Evolutionary conservation across 2,888 invertebrate species (phyloP), one percentile per base, ranked within the genome.

Genomic region (Zeuzera pyrina): DNA sequence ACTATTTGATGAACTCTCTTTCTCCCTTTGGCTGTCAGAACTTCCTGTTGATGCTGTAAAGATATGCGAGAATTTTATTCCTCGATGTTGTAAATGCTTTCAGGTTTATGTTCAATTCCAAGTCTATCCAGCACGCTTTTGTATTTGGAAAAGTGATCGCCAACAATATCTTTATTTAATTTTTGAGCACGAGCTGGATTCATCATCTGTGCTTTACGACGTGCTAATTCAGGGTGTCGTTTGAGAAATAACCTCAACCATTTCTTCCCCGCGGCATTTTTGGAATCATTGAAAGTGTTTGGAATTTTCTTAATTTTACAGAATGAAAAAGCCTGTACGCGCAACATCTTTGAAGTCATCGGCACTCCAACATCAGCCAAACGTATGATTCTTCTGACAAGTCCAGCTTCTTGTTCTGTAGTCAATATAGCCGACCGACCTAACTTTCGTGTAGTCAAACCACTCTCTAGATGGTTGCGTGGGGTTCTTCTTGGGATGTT

Each of bases 181-280:
- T 43, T 47, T 35, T 43, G 38, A 29, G 40, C 44, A 15, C 45
- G 33, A 31, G 40, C 41, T 30, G 45, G 42, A 33, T 47, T 47
- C 36, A 45, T 38, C 26, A 42, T 30, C 24, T 47, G 43, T 26
- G 38, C 42, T 42, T 47, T 47, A 28, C 39, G 35, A 24, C 27
- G 29, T 15, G 39, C 28, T 19, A 47, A n/a, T 23, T 45, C 34
- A 12, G 39, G 40, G 25, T 43, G 36, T 30, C 43, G 31, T 34
- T 36, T 32, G 14, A 38, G 19, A 31, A 35, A 35, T 16, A 16
- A 16, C 7, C 7, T 4, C 16, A 16, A 7, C 16, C 16, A 16
- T 7, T 16, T 16, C 16, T 16, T 16, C 7, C 16, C 16, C 4
- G 16, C 16, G 7, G 7, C 16, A 16, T 7, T 7, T 16, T 16